Evolutionary conservation across 2,113 vertebrate species (phyloP).

Genomic region (Gallinago undulata): DNA sequence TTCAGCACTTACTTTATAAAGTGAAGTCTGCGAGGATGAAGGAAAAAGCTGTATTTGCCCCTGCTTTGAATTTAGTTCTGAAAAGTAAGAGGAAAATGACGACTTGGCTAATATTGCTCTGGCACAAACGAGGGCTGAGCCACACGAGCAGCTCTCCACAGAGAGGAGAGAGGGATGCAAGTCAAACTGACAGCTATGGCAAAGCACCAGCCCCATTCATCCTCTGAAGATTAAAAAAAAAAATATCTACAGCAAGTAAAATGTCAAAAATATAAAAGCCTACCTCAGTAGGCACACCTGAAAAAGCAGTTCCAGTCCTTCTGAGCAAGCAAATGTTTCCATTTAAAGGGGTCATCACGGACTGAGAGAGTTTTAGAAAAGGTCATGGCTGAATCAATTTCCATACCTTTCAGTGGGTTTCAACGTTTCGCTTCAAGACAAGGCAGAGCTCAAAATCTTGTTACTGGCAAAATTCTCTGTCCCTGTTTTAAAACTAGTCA

Average conservation of each 20-base stretch:
- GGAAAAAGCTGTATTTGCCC: background rate
- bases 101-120: background rate
- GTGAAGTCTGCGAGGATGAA: background rate
- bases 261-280: background rate
- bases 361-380: background rate
- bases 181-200: background rate
- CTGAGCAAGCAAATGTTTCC: background rate
- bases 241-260: background rate
- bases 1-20: background rate
- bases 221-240: background rate
- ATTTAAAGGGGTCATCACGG: background rate
- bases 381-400: background rate
- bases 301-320: background rate
- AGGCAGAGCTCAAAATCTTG: background rate
- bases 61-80: background rate
- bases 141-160: background rate
- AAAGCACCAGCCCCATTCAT: background rate
- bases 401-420: background rate
- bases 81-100: background rate
- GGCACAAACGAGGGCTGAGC: background rate
- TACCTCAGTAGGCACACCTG: background rate
- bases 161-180: background rate
- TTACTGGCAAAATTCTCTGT: background rate
- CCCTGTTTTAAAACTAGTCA: background rate
- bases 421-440: background rate